Evolutionary conservation across 2,113 vertebrate species (phyloP).

Genomic region (Equus przewalskii): DNA sequence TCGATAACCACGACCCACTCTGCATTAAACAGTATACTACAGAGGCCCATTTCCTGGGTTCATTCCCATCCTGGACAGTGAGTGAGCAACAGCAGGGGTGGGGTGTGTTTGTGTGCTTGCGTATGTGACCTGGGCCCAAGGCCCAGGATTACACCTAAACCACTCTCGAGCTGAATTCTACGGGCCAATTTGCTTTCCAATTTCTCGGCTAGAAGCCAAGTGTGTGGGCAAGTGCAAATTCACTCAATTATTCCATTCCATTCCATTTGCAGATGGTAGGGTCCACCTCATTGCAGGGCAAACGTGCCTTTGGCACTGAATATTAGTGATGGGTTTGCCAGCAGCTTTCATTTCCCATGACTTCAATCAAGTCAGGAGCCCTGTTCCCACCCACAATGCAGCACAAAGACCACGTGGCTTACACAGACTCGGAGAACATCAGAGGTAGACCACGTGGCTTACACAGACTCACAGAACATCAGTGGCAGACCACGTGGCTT

Average conservation of each 20-base stretch:
- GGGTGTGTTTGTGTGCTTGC: too few relatives aligned
- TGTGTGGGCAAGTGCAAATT: not conserved
- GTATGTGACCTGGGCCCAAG: not conserved
- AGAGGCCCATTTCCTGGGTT: not conserved
- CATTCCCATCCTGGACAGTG: not conserved
- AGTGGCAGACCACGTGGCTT: too few relatives aligned
- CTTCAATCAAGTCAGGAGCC: not conserved
- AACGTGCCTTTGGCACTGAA: not conserved
- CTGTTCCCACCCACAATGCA: not conserved
- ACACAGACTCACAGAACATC: too few relatives aligned
- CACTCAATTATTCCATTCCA: not conserved
- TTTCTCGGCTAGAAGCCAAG: constrained; percentile 33
- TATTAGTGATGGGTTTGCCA: not conserved
- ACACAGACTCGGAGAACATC: not conserved
- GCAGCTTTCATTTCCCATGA: not conserved
- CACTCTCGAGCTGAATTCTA: constrained; percentile 33
- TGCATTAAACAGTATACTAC: not conserved
- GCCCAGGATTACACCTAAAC: not conserved
- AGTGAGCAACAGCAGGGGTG: not conserved
- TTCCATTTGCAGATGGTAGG: not conserved
- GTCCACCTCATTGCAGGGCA: not conserved
- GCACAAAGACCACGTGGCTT: not conserved
- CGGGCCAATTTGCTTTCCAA: not conserved
- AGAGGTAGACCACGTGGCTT: too few relatives aligned
- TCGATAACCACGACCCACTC: not conserved